These are phyloP conservation scores for Campopleginae sp. DNA, from an alignment of 2,888 invertebrate genomes.

Conservation along the genomic window DNA sequence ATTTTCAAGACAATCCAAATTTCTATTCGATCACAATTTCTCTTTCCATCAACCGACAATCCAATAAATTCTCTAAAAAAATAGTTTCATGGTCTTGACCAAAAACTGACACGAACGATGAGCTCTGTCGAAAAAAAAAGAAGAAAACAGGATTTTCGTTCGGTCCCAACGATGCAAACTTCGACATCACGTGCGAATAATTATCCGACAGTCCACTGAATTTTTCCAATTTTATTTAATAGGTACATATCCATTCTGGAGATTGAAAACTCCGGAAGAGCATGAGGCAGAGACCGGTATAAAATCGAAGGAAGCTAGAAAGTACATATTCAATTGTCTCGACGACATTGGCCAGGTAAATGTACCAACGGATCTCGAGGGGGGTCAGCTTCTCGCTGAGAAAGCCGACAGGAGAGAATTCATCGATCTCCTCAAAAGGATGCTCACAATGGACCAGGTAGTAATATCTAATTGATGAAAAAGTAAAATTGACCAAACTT, in stretches of 20 bases:
- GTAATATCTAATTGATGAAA: slow-evolving; percentile 84
- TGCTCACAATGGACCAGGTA: slow-evolving; percentile 99
- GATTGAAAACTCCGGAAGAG: slow-evolving; percentile 97
- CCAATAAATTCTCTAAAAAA: too few relatives aligned
- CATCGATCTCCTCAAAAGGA: slow-evolving; percentile 98
- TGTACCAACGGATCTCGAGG: slow-evolving; percentile 98
- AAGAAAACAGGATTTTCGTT: too few relatives aligned
- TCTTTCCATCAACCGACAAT: too few relatives aligned
- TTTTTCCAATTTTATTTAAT: slow-evolving; percentile 4
- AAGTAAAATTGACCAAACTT: background rate
- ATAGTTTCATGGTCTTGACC: too few relatives aligned
- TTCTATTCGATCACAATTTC: background rate
- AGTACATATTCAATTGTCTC: slow-evolving; percentile 99
- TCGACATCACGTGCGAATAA: background rate
- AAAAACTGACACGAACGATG: too few relatives aligned
- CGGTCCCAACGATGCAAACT: too few relatives aligned
- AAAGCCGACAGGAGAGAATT: slow-evolving; percentile 99
- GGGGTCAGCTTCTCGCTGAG: slow-evolving; percentile 97
- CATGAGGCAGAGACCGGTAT: slow-evolving; percentile 99
- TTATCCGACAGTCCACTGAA: background rate
- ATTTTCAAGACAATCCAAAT: background rate
- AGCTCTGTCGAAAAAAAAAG: too few relatives aligned
- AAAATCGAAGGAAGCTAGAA: slow-evolving; percentile 99
- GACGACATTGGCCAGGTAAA: slow-evolving; percentile 99
- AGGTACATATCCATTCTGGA: slow-evolving; percentile 92